phyloP scores from a whole-genome alignment of 37 sponge, comb jelly and placozoan species.

The Eunapius fragilis region DNA sequence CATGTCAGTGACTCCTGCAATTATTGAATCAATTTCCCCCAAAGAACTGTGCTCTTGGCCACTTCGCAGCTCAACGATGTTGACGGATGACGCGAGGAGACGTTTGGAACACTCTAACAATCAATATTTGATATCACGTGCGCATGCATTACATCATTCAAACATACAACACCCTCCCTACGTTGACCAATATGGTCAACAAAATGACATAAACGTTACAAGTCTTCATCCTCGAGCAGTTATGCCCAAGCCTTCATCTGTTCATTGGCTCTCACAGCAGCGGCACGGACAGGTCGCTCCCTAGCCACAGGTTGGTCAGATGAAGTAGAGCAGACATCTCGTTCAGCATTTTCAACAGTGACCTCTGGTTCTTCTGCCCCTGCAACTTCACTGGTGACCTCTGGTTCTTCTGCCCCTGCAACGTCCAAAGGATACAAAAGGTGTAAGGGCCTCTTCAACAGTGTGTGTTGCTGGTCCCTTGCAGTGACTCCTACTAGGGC shows the following conservation, averaged over 20 bases:
- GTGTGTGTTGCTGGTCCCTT: not conserved
- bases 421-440: not conserved
- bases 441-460: not conserved
- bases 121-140: too few relatives aligned
- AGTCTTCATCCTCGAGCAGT: not conserved
- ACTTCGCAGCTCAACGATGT: too few relatives aligned
- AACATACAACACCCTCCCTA: too few relatives aligned
- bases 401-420: not conserved
- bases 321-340: not conserved
- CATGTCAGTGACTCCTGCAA: too few relatives aligned
- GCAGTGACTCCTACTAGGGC: not conserved
- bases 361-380: not conserved
- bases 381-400: not conserved
- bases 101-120: too few relatives aligned
- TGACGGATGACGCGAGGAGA: too few relatives aligned
- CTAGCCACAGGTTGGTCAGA: not conserved
- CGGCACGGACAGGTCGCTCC: not conserved
- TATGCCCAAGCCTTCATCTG: not conserved
- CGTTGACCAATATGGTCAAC: too few relatives aligned
- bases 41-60: too few relatives aligned
- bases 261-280: constrained; percentile 5
- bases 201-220: too few relatives aligned
- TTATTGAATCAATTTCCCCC: too few relatives aligned
- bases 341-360: not conserved
- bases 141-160: too few relatives aligned